These are phyloP conservation scores for Paramisgurnus dabryanus DNA, from an alignment of 2,113 vertebrate species.

Conservation along the genomic window DNA sequence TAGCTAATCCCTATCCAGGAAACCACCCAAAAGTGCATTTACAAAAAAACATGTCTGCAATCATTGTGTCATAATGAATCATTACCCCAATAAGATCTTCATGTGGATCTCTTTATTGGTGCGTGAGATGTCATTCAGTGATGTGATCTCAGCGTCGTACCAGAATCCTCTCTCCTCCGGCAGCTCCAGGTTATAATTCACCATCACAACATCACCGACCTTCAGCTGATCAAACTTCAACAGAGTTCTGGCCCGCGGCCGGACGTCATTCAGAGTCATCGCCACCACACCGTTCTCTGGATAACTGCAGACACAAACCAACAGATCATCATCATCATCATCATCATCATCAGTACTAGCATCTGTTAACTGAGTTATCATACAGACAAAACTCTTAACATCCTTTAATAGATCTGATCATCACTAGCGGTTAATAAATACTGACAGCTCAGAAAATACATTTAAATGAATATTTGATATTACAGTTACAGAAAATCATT, in stretches of 20 bases:
- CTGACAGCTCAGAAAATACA: no score
- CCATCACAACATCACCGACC: constrained; percentile 87
- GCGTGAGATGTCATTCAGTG: constrained; percentile 87
- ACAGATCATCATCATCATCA: background rate
- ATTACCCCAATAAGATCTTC: constrained; percentile 94
- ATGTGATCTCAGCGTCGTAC: constrained; percentile 92
- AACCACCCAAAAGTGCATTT: no score
- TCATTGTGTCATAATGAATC: constrained; percentile 36
- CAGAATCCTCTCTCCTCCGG: constrained; percentile 96
- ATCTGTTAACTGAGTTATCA: no score
- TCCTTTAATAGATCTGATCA: no score
- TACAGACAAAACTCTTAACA: no score
- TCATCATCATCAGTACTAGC: no score
- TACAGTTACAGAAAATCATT: no score
- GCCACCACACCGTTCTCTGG: constrained; percentile 92
- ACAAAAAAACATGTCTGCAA: no score
- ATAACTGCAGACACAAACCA: constrained; percentile 74
- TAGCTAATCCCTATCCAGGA: no score
- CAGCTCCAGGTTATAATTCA: constrained; percentile 95
- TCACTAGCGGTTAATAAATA: no score
- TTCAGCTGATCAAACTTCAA: constrained; percentile 87
- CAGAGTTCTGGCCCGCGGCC: constrained; percentile 86
- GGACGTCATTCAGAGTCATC: constrained; percentile 82
- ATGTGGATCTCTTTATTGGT: constrained; percentile 94
- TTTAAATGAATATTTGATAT: no score